phyloP scores from a whole-genome alignment of 2,888 invertebrate species.

The Eupithecia pulchellata region DNA sequence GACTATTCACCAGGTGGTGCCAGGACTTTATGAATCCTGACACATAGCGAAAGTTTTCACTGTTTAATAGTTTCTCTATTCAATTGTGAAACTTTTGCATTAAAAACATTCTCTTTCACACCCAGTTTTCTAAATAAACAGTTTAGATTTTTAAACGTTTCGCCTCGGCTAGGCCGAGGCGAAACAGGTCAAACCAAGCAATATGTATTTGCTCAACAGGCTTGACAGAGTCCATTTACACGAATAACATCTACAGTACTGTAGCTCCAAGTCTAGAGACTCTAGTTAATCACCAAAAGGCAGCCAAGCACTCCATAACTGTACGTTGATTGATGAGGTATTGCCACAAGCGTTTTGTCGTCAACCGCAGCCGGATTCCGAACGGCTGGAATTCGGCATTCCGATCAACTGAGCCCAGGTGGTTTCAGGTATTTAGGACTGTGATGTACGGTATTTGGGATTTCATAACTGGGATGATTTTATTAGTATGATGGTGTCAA shows the following conservation, averaged over 20 bases:
- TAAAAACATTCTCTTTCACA: too few species aligned
- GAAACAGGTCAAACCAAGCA: not conserved
- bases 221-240: slow-evolving; percentile 1
- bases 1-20: too few species aligned
- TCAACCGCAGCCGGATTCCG: slow-evolving; percentile 45
- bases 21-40: too few species aligned
- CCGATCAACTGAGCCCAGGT: slow-evolving; percentile 22
- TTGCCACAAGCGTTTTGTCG: slow-evolving; percentile 46
- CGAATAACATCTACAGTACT: not conserved
- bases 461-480: not conserved
- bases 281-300: slow-evolving; percentile 4
- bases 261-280: not conserved
- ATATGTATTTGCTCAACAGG: not conserved
- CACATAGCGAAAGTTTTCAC: too few species aligned
- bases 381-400: slow-evolving; percentile 51
- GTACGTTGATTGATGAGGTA: slow-evolving; percentile 31
- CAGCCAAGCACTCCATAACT: not conserved
- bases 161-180: not conserved
- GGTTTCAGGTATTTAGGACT: not conserved
- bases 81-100: too few species aligned
- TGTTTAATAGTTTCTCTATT: not conserved
- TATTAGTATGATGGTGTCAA: too few species aligned
- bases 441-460: not conserved
- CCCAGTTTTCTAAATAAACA: too few species aligned
- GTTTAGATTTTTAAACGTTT: too few species aligned